These are phyloP conservation scores for Antitype chi DNA, from an alignment of 2,888 invertebrate species.

Conservation along the genomic window DNA sequence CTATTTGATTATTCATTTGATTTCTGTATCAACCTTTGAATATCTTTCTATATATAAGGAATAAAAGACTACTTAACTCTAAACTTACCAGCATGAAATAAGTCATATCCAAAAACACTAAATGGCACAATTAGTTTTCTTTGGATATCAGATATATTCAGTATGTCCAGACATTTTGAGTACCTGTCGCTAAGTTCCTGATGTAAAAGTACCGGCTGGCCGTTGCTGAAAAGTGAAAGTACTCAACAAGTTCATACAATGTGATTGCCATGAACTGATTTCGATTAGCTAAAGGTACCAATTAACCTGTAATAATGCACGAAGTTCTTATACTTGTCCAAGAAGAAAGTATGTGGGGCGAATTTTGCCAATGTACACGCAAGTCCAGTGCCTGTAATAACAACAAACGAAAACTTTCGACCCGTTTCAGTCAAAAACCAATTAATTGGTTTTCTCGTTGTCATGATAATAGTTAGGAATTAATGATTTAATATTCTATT, in stretches of 20 bases:
- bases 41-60: not conserved
- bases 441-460: constrained; percentile 76
- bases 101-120: constrained; percentile 93
- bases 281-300: not conserved
- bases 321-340: constrained; percentile 91
- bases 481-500: too few relatives aligned
- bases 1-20: not conserved
- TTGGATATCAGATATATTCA: constrained; percentile 89
- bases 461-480: constrained; percentile 70
- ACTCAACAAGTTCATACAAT: not conserved
- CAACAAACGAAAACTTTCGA: constrained; percentile 86
- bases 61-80: not conserved
- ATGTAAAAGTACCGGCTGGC: constrained; percentile 90
- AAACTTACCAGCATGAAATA: constrained; percentile 92
- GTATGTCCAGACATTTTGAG: constrained; percentile 90
- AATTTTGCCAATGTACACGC: constrained; percentile 89
- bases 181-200: constrained; percentile 87
- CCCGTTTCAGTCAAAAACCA: constrained; percentile 91
- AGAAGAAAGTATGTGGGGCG: constrained; percentile 91
- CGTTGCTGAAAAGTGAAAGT: constrained; percentile 87
- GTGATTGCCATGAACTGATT: not conserved
- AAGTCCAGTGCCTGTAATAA: constrained; percentile 85
- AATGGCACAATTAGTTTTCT: constrained; percentile 91
- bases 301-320: constrained; percentile 91
- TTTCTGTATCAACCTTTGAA: not conserved